Conservation (phyloP, 1,140 invertebrate species). For the Stegodyphus dumicola region DNA sequence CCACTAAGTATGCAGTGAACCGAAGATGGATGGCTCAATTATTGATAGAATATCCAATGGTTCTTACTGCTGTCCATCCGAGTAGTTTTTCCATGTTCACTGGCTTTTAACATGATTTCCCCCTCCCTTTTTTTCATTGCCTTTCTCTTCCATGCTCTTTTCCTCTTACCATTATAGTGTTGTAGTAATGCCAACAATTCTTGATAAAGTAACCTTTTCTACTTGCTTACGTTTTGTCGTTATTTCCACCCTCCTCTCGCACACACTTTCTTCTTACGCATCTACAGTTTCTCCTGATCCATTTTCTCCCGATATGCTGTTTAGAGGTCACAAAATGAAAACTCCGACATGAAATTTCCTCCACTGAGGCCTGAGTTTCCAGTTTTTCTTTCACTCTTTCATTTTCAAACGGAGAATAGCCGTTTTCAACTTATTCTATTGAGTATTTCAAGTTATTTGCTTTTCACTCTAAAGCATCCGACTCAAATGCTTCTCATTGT, state of each 20-base stretch:
- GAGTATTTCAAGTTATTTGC: no score
- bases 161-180: not conserved
- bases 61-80: slow-evolving; percentile 47
- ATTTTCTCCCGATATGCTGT: slow-evolving; percentile 33
- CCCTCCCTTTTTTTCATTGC: not conserved
- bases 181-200: slow-evolving; percentile 38
- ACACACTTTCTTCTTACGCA: not conserved
- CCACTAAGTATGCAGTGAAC: slow-evolving; percentile 57
- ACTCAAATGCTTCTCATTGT: no score
- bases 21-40: slow-evolving; percentile 56
- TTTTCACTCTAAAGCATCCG: no score
- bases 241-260: slow-evolving; percentile 11
- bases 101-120: slow-evolving; percentile 45
- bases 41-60: slow-evolving; percentile 59
- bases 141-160: not conserved
- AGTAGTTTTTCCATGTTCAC: slow-evolving; percentile 35
- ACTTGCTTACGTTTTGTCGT: slow-evolving; percentile 16
- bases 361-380: no score
- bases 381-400: no score
- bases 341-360: not conserved
- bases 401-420: no score
- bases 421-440: no score
- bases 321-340: slow-evolving; percentile 15
- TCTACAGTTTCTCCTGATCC: slow-evolving; percentile 12
- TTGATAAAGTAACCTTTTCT: slow-evolving; percentile 33